Evolutionary conservation across 2,888 invertebrate genomes (phyloP), one percentile per base, ranked within the genome.

Genomic region (Antheraea yamamai): DNA sequence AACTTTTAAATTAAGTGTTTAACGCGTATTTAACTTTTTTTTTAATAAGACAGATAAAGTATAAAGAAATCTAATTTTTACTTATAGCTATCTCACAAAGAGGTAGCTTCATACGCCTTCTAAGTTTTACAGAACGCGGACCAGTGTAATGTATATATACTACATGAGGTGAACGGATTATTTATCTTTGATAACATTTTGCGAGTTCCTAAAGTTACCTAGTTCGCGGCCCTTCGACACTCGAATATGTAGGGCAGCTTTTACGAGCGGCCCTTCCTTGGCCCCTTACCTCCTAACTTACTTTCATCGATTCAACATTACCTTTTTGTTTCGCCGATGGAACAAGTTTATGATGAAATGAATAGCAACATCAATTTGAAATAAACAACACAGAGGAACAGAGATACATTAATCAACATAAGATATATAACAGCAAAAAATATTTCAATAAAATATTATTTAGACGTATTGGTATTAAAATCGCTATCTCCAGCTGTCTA

Each of bases 181-280:
- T 30, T 18, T 52, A 72, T 23, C 52, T 23, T 23, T 18, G 72
- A 72, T 26, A 35, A 26, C 20, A 55, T 73, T 73, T 73, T 1
- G 58, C 6, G 26, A 8, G 20, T 58, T n/a, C 30, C 55, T 20
- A 55, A 30, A 6, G 58, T 30, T 55, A 30, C 30, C 30, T 58
- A 26, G 55, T n/a, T 30, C 73, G 39, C 70, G 70, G 70, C 47
- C 30, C 52, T 55, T 58, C 55, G 73, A 20, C 18, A 20, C 73
- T 55, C 26, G n/a, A 52, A 61, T 61, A 73, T 64, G 35, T 73
- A 61, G 73, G 73, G 73, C 73, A 47, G 23, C 12, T n/a, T 58
- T 73, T 55, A 73, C 58, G 58, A 39, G 18, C 73, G 73, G 39
- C 73, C 61, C 39, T 61, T 58, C 73, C 73, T 73, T 73, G 73